Evolutionary conservation across 2,113 vertebrate species (phyloP), one percentile per base, ranked within the genome.

Genomic region (zebrafish (Danio rerio)): DNA sequence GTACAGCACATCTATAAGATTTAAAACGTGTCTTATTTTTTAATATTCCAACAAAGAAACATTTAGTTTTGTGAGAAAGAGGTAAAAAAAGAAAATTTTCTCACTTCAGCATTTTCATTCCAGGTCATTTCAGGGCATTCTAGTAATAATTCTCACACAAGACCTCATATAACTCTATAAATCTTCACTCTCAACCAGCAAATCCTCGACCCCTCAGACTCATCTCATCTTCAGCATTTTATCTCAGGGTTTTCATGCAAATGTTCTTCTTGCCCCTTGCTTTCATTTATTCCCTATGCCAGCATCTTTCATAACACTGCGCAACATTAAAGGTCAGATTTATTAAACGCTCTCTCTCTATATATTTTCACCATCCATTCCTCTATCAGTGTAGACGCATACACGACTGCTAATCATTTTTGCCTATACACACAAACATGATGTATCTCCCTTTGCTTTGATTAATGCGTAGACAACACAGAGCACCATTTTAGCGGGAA

Each of bases 291-390:
- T 53, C 80, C 49, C 50, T 3, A 42, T 76, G 70, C 73, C 83
- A 85, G 75, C 80, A 83, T 86, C 59, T 81, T 71, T 82, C 65
- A 18, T 78, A 87, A 88, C 84, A 83, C 85, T 77, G 6, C 71
- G 78, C 49, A 45, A 40, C 16, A 43, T 71, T 78, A 87, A 90
- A 91, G 88, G 88, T 89, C 89, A 90, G 63, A 73, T 80, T 79
- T 87, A 84, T 88, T 84, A 83, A 88, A 81, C 78, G 53, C 63
- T 62, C 72, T 74, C 43, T 85, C 21, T 66, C 52, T 59, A 20
- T 84, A 68, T n/a, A 31, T 82, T 52, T 82, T 49, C 5, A 21
- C 49, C 56, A 31, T 61, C 66, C 62, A 65, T 66, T 43, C 52
- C 42, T 68, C 73, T 12, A 81, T 72, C 74, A 4, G 58, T 85